Base-by-base conservation (phyloP, 37 sponge, comb jelly and placozoan species). In the Lycopodina hypogea region DNA sequence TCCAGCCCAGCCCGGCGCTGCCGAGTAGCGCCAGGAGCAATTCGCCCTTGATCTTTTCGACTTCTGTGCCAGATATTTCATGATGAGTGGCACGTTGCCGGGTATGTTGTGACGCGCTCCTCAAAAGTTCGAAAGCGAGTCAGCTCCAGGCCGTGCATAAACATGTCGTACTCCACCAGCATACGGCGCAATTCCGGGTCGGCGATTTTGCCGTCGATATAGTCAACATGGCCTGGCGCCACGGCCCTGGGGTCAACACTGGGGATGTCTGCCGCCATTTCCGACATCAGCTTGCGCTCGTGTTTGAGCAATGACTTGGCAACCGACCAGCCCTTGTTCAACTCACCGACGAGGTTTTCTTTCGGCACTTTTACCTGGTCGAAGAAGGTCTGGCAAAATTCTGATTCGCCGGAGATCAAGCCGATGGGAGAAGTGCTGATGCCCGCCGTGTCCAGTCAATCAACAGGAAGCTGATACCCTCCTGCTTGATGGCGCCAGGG, bases 141-240 rank as follows among this genome's bases (percentile, higher is more conserved):
- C n/a, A n/a, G n/a, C n/a, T n/a, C n/a, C n/a, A n/a, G n/a, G n/a
- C n/a, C n/a, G n/a, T n/a, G n/a, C n/a, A n/a, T n/a, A n/a, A n/a
- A n/a, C n/a, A n/a, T n/a, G n/a, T n/a, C n/a, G n/a, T n/a, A n/a
- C n/a, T n/a, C n/a, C n/a, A n/a, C n/a, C n/a, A n/a, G n/a, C n/a
- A n/a, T n/a, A n/a, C n/a, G n/a, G n/a, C n/a, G n/a, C n/a, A n/a
- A n/a, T n/a, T n/a, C n/a, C n/a, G n/a, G n/a, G n/a, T n/a, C n/a
- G n/a, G n/a, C n/a, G n/a, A n/a, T n/a, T n/a, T n/a, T n/a, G 56
- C 56, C 56, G 56, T 21, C 56, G 56, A 55, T 55, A 55, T 55
- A 14, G 18, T 55, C 56, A 14, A 55, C 18, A 14, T 21, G 56
- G 18, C 56, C 18, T 18, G 14, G 14, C 56, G 56, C 56, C 56